Conservation (phyloP, 2,113 vertebrate genomes). For the Poeciliopsis prolifica region DNA sequence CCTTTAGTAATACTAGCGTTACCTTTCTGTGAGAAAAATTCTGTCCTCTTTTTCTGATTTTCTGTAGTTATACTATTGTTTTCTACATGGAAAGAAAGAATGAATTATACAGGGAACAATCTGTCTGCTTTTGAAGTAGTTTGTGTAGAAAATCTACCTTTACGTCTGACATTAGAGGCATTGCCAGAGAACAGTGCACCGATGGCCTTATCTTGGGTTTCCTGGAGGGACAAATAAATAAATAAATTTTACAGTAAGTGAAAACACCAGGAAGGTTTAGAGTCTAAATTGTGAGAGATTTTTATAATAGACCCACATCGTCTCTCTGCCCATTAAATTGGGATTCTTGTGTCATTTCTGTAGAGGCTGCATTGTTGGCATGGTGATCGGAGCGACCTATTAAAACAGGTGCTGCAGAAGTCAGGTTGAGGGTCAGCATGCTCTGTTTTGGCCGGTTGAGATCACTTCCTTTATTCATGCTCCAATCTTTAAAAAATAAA, state of each 20-base stretch:
- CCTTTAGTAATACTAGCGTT: constrained; percentile 60
- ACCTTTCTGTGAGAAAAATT: constrained; percentile 94
- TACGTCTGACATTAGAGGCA: constrained; percentile 69
- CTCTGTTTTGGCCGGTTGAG: constrained; percentile 84
- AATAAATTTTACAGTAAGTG: constrained; percentile 5
- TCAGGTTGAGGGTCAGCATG: constrained; percentile 93
- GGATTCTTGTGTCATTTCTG: constrained; percentile 64
- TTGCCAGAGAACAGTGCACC: constrained; percentile 78
- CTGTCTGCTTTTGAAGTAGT: not conserved
- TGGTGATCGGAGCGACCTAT: constrained; percentile 85
- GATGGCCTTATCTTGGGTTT: constrained; percentile 72
- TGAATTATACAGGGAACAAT: not conserved
- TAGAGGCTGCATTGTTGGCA: constrained; percentile 69
- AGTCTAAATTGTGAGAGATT: not conserved
- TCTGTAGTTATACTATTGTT: constrained; percentile 85
- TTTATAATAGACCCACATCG: constrained; percentile 80
- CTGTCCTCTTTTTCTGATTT: constrained; percentile 91
- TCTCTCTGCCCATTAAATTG: constrained; percentile 74
- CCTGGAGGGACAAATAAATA: constrained; percentile 65
- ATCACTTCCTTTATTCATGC: constrained; percentile 74
- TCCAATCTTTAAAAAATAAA: constrained; percentile 81
- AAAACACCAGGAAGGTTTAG: not conserved
- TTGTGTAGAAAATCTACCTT: constrained; percentile 81
- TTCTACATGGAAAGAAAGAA: constrained; percentile 81
- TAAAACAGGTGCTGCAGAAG: constrained; percentile 85